Evolutionary conservation across 2,888 invertebrate species (phyloP), one percentile per base, ranked within the genome.

Genomic region (Rhimphoctona megacephalus): DNA sequence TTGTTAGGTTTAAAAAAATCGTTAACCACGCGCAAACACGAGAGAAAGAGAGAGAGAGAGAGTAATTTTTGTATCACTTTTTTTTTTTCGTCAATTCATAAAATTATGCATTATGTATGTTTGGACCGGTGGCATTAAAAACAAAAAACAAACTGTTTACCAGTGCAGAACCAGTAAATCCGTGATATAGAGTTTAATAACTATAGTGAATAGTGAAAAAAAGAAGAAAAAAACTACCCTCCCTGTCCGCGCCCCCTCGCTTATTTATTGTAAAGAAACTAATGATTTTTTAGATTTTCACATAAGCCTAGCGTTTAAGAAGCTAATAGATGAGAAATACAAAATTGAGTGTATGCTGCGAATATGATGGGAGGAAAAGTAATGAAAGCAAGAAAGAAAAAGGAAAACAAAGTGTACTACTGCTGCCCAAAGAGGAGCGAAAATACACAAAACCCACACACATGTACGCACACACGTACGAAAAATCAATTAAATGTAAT

Each of bases 131-230:
- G 54, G 54, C 74, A 76, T 77, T 39, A 46, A 78, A 72, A 80
- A 84, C 30, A 64, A 46, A 61, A 72, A 73, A 79, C 33, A 52
- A 81, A 81, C 81, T 84, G 81, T 86, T 83, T 83, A 88, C 82
- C 81, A 86, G 85, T 90, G 89, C 91, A 90, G 90, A 92, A 92
- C 92, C 92, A 92, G 92, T 92, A 91, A 92, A 90, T 92, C 91
- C 91, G 91, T 93, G 92, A 93, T 93, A 91, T 90, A 92, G 91
- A 88, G 64, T 54, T 81, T 76, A 81, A 69, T 76, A 80, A 70
- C 57, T 49, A 30, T 83, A 81, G 79, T 43, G 25, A 25, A 30
- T 70, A 78, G 66, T 36, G 46, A 70, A n/a, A 46, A 54, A 57
- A 61, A 61, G 9, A 25, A 14, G 25, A 17, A 61, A 61, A 61